Conservation (phyloP, 1,140 invertebrate genomes). For the Gryllus bimaculatus region DNA sequence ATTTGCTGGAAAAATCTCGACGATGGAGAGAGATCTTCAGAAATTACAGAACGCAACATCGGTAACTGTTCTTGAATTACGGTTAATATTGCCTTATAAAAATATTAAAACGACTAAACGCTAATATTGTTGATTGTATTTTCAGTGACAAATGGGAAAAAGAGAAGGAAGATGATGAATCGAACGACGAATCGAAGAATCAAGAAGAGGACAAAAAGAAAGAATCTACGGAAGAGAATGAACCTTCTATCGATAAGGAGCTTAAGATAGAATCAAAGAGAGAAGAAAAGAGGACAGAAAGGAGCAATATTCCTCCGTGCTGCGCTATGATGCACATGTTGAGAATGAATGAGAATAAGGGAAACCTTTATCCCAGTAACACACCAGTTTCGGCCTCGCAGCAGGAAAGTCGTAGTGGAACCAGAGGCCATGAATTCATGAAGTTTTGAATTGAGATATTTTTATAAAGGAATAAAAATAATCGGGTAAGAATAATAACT, state of each 20-base stretch:
- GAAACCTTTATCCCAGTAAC: not conserved
- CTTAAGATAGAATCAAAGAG: not conserved
- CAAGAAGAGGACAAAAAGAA: not conserved
- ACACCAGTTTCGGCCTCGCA: not conserved
- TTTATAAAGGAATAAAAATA: no score
- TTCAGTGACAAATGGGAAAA: not conserved
- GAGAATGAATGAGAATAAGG: not conserved
- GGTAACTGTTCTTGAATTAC: not conserved
- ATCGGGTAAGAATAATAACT: no score
- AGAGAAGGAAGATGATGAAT: not conserved
- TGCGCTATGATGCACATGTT: not conserved
- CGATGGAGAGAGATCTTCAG: not conserved
- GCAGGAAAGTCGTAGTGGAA: not conserved
- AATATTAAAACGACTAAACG: not conserved
- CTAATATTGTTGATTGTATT: not conserved
- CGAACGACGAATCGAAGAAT: not conserved
- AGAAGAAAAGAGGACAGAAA: not conserved
- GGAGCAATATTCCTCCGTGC: not conserved
- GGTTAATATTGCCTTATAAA: not conserved
- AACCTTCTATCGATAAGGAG: not conserved
- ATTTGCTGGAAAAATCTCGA: not conserved
- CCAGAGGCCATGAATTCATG: not conserved
- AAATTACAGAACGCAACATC: not conserved
- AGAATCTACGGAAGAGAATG: not conserved
- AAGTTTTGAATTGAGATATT: not conserved